A percentile compares a stretch with the other conserved stretches of the same genome.
phyloP scores from a whole-genome alignment of 2,797 vertebrate species.

The Scyliorhinus canicula region DNA sequence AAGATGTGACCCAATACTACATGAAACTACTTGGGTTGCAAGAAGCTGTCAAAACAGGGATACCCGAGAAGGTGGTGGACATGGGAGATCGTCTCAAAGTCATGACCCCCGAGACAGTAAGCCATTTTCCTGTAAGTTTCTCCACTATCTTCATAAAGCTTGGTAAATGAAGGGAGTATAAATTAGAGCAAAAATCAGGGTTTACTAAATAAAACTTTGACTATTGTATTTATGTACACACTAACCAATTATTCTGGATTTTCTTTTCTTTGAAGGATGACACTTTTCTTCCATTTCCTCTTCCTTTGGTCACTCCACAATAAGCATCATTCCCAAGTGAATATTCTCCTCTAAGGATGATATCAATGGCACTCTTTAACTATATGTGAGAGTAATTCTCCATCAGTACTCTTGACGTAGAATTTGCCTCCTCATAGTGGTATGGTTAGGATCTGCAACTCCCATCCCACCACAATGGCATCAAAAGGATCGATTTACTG shows the following conservation, averaged over 20 bases:
- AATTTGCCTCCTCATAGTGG: not conserved
- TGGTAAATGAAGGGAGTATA: not conserved
- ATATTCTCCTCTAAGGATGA: not conserved
- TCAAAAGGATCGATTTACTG: not conserved
- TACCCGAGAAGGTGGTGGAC: constrained; percentile 54
- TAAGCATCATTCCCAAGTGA: not conserved
- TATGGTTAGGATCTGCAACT: not conserved
- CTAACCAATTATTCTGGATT: not conserved
- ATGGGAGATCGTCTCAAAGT: constrained; percentile 71
- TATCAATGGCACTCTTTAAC: not conserved
- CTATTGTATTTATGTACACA: not conserved
- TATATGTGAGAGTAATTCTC: not conserved
- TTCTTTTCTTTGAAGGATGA: not conserved
- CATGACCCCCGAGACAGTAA: constrained; percentile 80
- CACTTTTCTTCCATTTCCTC: not conserved
- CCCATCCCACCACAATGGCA: not conserved
- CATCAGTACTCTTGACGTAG: not conserved
- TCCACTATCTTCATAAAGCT: not conserved
- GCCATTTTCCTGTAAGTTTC: constrained; percentile 76
- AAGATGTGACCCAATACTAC: constrained; percentile 74
- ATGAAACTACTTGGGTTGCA: constrained; percentile 68
- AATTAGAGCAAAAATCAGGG: not conserved
- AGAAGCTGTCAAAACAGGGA: constrained; percentile 59
- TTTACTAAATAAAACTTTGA: too few species aligned
- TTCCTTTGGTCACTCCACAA: not conserved